Percentiles rank a stretch among this genome's conserved stretches.
phyloP scores from a whole-genome alignment of 2,113 vertebrate genomes.

The Nematolebias whitei region DNA sequence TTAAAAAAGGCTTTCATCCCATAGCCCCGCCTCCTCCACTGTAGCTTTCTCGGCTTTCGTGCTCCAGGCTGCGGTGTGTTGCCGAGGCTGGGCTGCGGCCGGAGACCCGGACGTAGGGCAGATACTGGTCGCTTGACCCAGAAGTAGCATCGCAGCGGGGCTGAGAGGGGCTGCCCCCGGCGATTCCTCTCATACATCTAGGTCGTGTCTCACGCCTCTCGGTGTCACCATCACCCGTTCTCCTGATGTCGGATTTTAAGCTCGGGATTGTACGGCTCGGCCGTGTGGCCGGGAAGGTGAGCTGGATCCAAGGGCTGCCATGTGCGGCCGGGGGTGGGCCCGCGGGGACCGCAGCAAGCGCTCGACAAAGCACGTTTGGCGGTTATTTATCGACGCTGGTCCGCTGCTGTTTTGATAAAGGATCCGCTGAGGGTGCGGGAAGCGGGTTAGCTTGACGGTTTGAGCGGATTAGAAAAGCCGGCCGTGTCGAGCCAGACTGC shows the following conservation, averaged over 20 bases:
- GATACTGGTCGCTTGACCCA: constrained; percentile 49
- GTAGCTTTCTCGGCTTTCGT: constrained; percentile 63
- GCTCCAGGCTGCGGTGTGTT: constrained; percentile 78
- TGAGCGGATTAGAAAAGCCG: constrained; percentile 55
- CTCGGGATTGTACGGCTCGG: constrained; percentile 94
- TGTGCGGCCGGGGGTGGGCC: constrained; percentile 80
- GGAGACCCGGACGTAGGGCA: constrained; percentile 66
- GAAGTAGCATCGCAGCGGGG: constrained; percentile 66
- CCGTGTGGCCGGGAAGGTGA: constrained; percentile 97
- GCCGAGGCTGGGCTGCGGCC: constrained; percentile 75
- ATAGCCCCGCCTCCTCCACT: constrained; percentile 39
- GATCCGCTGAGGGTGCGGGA: no score
- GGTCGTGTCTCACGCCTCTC: constrained; percentile 41
- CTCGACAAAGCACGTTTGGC: constrained; percentile 10
- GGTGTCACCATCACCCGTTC: constrained; percentile 42
- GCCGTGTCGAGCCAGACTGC: constrained; percentile 51
- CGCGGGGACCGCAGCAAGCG: constrained; percentile 50
- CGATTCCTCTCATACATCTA: constrained; percentile 34
- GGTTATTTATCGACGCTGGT: background rate
- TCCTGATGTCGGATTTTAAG: constrained; percentile 95
- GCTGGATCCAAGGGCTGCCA: constrained; percentile 77
- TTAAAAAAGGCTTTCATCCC: constrained; percentile 10
- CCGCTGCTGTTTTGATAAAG: accelerated
- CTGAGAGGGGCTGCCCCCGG: constrained; percentile 73
- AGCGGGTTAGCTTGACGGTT: constrained; percentile 3